Evolutionary conservation across 2,797 vertebrate genomes (phyloP).

Genomic region (Danio kyathit): DNA sequence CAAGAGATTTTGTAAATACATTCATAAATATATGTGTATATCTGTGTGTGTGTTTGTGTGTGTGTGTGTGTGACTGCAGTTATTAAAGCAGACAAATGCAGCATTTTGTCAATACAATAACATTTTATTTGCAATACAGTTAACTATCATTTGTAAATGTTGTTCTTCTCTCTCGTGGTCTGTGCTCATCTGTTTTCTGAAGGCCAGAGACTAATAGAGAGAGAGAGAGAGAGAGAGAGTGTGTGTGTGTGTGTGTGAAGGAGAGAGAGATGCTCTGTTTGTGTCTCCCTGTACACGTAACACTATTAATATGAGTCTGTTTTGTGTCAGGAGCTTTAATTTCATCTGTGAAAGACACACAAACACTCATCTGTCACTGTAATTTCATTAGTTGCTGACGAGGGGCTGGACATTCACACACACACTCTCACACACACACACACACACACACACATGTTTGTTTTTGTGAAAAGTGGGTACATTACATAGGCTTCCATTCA

Average conservation of each 20-base stretch:
- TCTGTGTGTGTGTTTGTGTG: constrained; percentile 48
- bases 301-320: constrained; percentile 91
- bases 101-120: not conserved
- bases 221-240: not conserved
- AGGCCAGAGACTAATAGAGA: constrained; percentile 24
- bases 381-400: constrained; percentile 93
- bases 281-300: constrained; percentile 85
- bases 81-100: constrained; percentile 1
- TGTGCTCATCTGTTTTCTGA: constrained; percentile 6
- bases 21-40: no score
- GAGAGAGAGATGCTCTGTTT: constrained; percentile 73
- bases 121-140: not conserved
- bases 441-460: constrained; percentile 1
- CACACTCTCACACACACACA: constrained; percentile 36
- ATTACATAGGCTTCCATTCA: no score
- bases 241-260: not conserved
- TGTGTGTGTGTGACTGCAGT: constrained; percentile 8
- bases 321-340: constrained; percentile 95
- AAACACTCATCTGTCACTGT: constrained; percentile 96
- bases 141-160: no score
- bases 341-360: constrained; percentile 93
- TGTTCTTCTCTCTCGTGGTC: not conserved
- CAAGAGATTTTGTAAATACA: no score
- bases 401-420: constrained; percentile 46
- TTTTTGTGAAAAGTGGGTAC: no score